Evolutionary conservation across 2,888 invertebrate species (phyloP).

Genomic region (Melieria crassipennis): DNA sequence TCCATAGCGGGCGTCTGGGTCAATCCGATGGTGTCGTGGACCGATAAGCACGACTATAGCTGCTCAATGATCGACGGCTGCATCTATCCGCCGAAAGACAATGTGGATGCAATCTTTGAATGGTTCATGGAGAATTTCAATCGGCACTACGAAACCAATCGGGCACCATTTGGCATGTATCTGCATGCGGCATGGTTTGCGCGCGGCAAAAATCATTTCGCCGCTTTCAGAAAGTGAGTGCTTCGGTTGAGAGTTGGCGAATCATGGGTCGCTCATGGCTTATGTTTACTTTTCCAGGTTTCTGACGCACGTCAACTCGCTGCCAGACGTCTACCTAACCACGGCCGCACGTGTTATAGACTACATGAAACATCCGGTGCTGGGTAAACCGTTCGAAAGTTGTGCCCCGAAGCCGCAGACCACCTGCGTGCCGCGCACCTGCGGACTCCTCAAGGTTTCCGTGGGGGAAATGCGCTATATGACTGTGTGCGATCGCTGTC

Average conservation of each 20-base stretch:
- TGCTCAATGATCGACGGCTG: slow-evolving; percentile 72
- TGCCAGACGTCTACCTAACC: slow-evolving; percentile 72
- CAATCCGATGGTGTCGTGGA: slow-evolving; percentile 70
- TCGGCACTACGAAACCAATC: slow-evolving; percentile 72
- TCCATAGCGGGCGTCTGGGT: slow-evolving; percentile 71
- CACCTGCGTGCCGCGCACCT: slow-evolving; percentile 53
- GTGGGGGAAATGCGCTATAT: slow-evolving; percentile 66
- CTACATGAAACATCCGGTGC: slow-evolving; percentile 56
- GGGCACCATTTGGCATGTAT: slow-evolving; percentile 76
- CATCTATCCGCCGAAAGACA: slow-evolving; percentile 64
- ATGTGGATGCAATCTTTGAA: slow-evolving; percentile 67
- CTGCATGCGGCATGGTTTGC: slow-evolving; percentile 75
- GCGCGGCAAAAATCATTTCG: slow-evolving; percentile 65
- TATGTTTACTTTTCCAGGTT: slow-evolving; percentile 62
- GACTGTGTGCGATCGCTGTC: slow-evolving; percentile 68
- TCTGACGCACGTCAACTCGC: slow-evolving; percentile 68
- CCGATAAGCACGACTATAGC: slow-evolving; percentile 64
- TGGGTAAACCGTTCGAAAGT: slow-evolving; percentile 56
- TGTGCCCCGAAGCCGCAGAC: slow-evolving; percentile 53
- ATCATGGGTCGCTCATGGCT: too few species aligned
- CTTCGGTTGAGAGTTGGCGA: background rate
- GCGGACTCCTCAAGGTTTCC: slow-evolving; percentile 54
- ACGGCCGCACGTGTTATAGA: slow-evolving; percentile 56
- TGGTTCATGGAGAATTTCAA: slow-evolving; percentile 74
- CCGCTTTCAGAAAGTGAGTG: slow-evolving; percentile 66